Percentiles rank a stretch among this genome's conserved stretches.
These are phyloP conservation scores for Megamerina dolium DNA, from an alignment of 2,888 invertebrate genomes.

Conservation along the genomic window DNA sequence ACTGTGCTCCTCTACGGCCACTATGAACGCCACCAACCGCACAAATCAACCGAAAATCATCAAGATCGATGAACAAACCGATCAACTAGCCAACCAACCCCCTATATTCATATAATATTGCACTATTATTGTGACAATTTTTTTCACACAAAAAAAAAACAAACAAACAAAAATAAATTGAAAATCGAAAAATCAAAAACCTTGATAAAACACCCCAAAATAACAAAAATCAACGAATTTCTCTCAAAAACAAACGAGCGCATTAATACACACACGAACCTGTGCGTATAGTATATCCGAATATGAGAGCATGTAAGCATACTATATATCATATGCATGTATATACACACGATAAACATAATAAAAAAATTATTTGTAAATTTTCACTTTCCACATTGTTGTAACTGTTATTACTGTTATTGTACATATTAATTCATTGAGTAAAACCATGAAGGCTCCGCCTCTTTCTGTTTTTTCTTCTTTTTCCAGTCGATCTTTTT, in stretches of 20 bases:
- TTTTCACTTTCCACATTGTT: constrained; percentile 24
- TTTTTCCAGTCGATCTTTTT: too few species aligned
- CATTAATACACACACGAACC: too few species aligned
- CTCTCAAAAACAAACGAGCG: constrained; percentile 38
- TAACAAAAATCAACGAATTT: constrained; percentile 48
- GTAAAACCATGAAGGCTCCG: too few species aligned
- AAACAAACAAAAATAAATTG: constrained; percentile 37
- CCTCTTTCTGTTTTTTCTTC: too few species aligned
- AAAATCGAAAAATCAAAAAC: constrained; percentile 27
- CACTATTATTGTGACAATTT: constrained; percentile 26
- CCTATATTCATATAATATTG: constrained; percentile 19
- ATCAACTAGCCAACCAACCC: constrained; percentile 19
- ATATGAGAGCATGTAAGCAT: too few species aligned
- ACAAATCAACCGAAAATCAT: constrained; percentile 25
- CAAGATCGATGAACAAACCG: too few species aligned
- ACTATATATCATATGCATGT: too few species aligned
- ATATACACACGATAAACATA: too few species aligned
- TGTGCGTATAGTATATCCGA: too few species aligned
- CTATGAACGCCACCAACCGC: constrained; percentile 19
- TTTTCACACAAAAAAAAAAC: constrained; percentile 23
- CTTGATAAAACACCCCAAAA: constrained; percentile 49
- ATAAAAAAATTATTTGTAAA: too few species aligned
- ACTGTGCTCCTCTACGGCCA: too few species aligned
- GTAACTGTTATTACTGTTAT: constrained; percentile 7
- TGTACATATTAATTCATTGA: too few species aligned